Base-by-base conservation (phyloP, 2,113 vertebrate genomes). In the Heterocephalus glaber region DNA sequence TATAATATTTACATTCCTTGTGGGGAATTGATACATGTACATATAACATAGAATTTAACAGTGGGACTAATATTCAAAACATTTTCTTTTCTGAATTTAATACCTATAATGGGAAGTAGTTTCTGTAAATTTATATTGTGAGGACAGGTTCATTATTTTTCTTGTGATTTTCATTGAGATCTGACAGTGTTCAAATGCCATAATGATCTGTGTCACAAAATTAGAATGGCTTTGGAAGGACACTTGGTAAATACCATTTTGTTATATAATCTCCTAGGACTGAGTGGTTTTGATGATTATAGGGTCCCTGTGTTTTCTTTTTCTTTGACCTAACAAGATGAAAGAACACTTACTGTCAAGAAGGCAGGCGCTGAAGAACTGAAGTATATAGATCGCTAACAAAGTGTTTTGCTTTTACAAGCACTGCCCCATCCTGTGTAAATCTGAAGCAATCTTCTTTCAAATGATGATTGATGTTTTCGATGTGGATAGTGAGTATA, bases 341-440 rank as follows among this genome's bases (percentile, higher is more conserved):
- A 86, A 89, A 92, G 91, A 86, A 30, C 33, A 72, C 30, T 93
- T 94, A 60, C 6, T 96, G 44, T 90, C 24, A 86, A 79, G 76
- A 61, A 72, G 82, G 74, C 60, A 94, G 83, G 80, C 68, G 56
- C 33, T 89, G 85, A 91, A 86, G 76, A 83, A 44, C 41, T 24
- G 63, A 81, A 89, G 52, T 63, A 26, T 24, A 5, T 33, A 68
- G 44, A 28, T 28, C 44, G 26, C 52, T 91, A 60, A 52, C 63
- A 79, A 58, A 52, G 12, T 66, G 14, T 35, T 85, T 56, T 35
- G 0, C 24, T 49, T 89, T 72, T 86, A 13, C 28, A 80, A 86
- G 35, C 58, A 74, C 65, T 83, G 35, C 11, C 33, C 8, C 16
- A 47, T 91, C 20, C n/a, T 92, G 6, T 79, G 47, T 19, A 35